These are phyloP conservation scores for Cetonia aurata DNA, from an alignment of 2,888 invertebrate species.

Conservation along the genomic window DNA sequence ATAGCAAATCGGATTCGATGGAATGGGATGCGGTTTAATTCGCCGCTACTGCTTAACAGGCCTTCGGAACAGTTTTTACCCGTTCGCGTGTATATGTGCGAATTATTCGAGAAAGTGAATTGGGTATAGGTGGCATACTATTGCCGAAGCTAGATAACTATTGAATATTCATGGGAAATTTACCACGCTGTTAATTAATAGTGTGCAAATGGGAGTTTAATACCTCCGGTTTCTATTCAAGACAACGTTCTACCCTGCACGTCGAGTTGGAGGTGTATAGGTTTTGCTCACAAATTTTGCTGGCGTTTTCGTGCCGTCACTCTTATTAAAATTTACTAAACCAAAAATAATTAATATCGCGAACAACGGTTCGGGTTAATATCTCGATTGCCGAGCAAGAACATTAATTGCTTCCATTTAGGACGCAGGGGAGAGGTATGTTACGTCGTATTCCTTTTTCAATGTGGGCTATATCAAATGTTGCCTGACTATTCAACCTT, in stretches of 20 bases:
- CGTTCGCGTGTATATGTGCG: constrained; percentile 19
- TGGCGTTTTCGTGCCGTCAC: constrained; percentile 36
- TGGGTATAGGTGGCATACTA: constrained; percentile 47
- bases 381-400: constrained; percentile 32
- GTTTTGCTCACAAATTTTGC: constrained; percentile 39
- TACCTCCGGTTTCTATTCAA: constrained; percentile 51
- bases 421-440: background rate
- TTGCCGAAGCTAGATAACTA: constrained; percentile 54
- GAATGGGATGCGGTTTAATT: constrained; percentile 6
- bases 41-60: constrained; percentile 51
- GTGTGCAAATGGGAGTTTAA: constrained; percentile 58
- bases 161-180: constrained; percentile 59
- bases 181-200: constrained; percentile 57
- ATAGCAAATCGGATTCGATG: constrained; percentile 46
- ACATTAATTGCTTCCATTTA: constrained; percentile 34
- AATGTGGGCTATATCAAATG: no score
- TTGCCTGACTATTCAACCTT: no score
- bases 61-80: constrained; percentile 54
- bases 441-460: background rate
- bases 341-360: constrained; percentile 32
- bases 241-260: constrained; percentile 35
- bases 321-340: constrained; percentile 38
- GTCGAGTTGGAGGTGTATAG: constrained; percentile 12
- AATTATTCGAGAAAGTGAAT: constrained; percentile 20
- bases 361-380: constrained; percentile 32